Evolutionary conservation across 1,140 invertebrate genomes (phyloP), one percentile per base, ranked within the genome.

Genomic region (Anagrus nilaparvatae): DNA sequence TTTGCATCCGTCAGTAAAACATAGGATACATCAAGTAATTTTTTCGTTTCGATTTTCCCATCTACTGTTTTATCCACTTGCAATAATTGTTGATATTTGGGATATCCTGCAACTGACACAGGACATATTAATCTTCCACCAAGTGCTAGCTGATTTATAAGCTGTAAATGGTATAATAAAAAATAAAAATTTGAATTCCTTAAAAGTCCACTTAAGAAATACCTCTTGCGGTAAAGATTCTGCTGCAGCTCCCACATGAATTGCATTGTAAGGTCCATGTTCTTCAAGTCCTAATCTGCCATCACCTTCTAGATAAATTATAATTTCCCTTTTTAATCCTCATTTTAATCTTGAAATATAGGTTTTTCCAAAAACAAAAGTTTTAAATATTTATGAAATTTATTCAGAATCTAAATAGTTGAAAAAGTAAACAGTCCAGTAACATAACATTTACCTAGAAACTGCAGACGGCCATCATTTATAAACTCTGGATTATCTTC

Each of bases 121-220:
- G 81, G 81, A 45, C 79, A 71, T 39, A 84, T 71, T 31, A 84
- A 56, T 39, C 80, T 69, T 23, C 81, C 81, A 32, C 78, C 78
- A 19, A 73, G 72, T 44, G 78, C 76, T 40, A 84, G 52, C 59
- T 76, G 63, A 21, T 78, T 73, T 39, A 81, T 60, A 19, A 66
- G 55, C 43, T 76, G 57, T 4, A 58, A 52, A 37, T 21, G 8
- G 17, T 25, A 23, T 13, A 10, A 23, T 7, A 5, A 25, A 25
- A 18, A 18, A 29, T 12, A 10, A 16, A 43, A 29, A 35, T 37
- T 25, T 34, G 16, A 12, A 14, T 13, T 16, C 9, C 35, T 33
- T 23, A 16, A 23, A 21, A n/a, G n/a, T n/a, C n/a, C n/a, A n/a
- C n/a, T n/a, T n/a, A n/a, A n/a, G n/a, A n/a, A n/a, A n/a, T 54